Conservation (phyloP, 1,140 invertebrate species). For the Brachionus rotundiformis region DNA sequence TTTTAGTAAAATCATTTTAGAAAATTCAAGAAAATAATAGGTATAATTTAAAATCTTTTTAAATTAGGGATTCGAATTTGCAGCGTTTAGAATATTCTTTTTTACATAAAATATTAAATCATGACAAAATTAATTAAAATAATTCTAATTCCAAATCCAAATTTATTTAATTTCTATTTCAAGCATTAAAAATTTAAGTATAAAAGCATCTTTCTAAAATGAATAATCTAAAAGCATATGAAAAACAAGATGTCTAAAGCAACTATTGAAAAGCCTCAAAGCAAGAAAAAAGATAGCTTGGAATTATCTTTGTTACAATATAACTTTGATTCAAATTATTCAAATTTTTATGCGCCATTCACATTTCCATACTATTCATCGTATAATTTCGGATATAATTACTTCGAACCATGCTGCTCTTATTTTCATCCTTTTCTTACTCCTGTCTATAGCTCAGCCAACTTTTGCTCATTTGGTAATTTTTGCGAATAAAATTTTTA, state of each 20-base stretch:
- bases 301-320: neutral
- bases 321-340: neutral
- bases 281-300: neutral
- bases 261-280: neutral
- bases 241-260: neutral
- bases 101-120: neutral
- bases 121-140: neutral
- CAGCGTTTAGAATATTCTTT: no score
- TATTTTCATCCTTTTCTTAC: neutral
- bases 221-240: neutral
- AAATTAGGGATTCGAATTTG: no score
- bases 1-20: no score
- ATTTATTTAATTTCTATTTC: slow-evolving; percentile 1
- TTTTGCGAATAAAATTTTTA: neutral
- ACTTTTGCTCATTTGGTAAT: neutral
- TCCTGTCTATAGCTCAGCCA: neutral
- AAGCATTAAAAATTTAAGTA: neutral
- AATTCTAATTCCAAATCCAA: neutral
- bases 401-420: neutral
- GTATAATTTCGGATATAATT: neutral
- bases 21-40: no score
- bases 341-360: neutral
- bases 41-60: no score
- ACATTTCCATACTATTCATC: neutral
- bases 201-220: neutral